phyloP scores from a whole-genome alignment of 2,888 invertebrate genomes.

The Pyralis farinalis region DNA sequence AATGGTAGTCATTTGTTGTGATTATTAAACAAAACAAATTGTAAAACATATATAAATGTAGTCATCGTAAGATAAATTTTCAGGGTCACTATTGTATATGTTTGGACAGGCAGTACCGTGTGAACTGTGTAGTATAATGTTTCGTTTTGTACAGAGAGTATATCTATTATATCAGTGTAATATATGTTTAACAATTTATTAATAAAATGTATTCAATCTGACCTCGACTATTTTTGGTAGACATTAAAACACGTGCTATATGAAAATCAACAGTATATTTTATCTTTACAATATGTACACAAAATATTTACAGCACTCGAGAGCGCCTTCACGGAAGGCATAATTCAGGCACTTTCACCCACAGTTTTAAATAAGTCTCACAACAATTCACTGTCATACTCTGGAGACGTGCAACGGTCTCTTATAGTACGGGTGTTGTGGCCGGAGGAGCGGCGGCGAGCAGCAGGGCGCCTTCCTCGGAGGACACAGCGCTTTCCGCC shows the following conservation, averaged over 20 bases:
- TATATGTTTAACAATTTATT: slow-evolving; percentile 62
- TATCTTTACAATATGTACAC: slow-evolving; percentile 69
- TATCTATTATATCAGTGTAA: slow-evolving; percentile 57
- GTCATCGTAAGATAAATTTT: slow-evolving; percentile 9
- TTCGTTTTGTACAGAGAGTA: slow-evolving; percentile 71
- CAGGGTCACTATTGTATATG: slow-evolving; percentile 24
- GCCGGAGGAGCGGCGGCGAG: slow-evolving; percentile 57
- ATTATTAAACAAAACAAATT: no score
- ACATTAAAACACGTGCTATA: slow-evolving; percentile 28
- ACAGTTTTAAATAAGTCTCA: slow-evolving; percentile 19
- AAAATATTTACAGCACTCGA: slow-evolving; percentile 54
- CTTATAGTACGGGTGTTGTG: slow-evolving; percentile 63
- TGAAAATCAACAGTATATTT: slow-evolving; percentile 72
- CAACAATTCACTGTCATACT: slow-evolving; percentile 41
- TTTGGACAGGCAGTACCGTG: slow-evolving; percentile 25
- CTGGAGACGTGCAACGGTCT: slow-evolving; percentile 67
- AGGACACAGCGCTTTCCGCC: slow-evolving; percentile 76
- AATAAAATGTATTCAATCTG: slow-evolving; percentile 59
- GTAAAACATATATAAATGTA: no score
- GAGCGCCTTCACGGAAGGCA: slow-evolving; percentile 77
- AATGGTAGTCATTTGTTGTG: no score
- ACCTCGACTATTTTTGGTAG: slow-evolving; percentile 8
- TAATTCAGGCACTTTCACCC: slow-evolving; percentile 34
- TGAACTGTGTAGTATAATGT: slow-evolving; percentile 51
- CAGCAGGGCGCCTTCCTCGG: slow-evolving; percentile 61